Conservation (phyloP, 2,888 invertebrate species). For the Balanococcus diminutus region DNA sequence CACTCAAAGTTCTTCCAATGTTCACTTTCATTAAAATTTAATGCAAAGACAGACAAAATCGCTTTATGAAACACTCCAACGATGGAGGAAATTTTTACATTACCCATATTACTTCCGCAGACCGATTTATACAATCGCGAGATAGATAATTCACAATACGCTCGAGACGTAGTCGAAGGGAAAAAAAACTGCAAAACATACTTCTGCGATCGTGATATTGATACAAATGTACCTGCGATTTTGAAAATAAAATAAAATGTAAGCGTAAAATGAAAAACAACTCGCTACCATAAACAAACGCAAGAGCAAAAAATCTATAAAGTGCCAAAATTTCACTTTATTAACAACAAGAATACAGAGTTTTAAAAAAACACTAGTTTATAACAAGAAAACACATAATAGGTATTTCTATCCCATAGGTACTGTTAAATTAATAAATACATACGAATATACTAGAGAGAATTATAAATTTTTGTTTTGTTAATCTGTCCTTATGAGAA, state of each 20-base stretch:
- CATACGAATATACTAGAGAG: neutral
- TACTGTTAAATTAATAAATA: neutral
- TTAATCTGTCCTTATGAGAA: neutral
- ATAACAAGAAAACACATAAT: neutral
- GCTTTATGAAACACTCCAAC: no score
- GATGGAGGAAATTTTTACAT: neutral
- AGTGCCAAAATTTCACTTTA: constrained; percentile 18
- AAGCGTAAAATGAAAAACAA: neutral
- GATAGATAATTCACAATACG: neutral
- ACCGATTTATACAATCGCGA: neutral
- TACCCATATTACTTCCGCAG: neutral
- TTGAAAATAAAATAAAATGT: neutral
- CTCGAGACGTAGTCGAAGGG: neutral
- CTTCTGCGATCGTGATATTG: neutral
- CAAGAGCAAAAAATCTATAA: neutral
- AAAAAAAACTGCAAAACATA: neutral
- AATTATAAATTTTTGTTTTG: neutral
- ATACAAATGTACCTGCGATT: neutral
- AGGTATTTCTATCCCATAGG: neutral
- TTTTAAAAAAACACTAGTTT: neutral
- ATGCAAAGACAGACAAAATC: neutral
- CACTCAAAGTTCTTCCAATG: neutral
- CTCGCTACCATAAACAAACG: neutral
- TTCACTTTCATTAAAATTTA: neutral
- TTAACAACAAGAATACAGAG: constrained; percentile 12